Evolutionary conservation across 2,797 vertebrate species (phyloP).

Genomic region (Platalea minor): DNA sequence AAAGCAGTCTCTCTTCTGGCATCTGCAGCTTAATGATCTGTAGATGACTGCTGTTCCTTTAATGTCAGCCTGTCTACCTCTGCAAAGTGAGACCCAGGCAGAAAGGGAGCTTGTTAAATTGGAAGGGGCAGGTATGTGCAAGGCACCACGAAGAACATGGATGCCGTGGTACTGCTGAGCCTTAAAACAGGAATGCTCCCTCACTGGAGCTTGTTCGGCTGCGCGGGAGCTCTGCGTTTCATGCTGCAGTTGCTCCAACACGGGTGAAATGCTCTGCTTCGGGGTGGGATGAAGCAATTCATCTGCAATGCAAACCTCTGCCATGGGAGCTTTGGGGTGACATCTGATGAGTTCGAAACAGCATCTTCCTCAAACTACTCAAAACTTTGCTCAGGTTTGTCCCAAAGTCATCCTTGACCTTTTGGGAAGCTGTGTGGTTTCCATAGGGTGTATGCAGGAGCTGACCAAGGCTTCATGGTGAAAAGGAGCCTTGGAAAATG

Average conservation of each 20-base stretch:
- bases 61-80: neutral
- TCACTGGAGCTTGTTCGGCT: neutral
- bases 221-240: fast-evolving
- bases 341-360: neutral
- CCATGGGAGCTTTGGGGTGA: neutral
- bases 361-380: neutral
- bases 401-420: neutral
- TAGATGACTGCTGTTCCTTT: neutral
- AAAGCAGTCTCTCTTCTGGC: neutral
- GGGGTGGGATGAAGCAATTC: neutral
- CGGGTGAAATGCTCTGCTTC: fast-evolving
- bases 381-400: neutral
- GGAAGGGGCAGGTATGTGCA: neutral
- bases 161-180: neutral
- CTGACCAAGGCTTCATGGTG: neutral
- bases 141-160: fast-evolving
- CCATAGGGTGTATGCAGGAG: fast-evolving
- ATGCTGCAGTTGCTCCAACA: fast-evolving
- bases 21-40: neutral
- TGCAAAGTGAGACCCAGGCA: neutral
- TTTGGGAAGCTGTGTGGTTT: neutral
- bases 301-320: neutral
- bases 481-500: neutral
- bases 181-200: neutral
- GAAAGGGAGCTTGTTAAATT: neutral